Percentiles rank a stretch among this genome's conserved stretches.
These are phyloP conservation scores for Clupea harengus DNA, from an alignment of 2,113 vertebrate genomes.

Conservation along the genomic window DNA sequence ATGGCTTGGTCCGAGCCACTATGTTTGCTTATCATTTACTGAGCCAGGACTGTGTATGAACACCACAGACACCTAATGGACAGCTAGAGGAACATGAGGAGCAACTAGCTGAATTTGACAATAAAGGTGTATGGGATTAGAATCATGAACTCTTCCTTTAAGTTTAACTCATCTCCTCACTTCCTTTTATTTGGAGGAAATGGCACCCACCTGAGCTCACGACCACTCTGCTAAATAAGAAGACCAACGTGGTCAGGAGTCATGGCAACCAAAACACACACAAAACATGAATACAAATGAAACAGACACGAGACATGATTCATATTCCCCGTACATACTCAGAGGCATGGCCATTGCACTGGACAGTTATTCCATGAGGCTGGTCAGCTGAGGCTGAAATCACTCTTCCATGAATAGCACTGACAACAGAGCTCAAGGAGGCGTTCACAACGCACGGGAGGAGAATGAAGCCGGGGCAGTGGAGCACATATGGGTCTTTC, in stretches of 20 bases:
- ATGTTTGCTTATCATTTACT: too few species aligned
- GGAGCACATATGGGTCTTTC: not conserved
- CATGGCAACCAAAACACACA: not conserved
- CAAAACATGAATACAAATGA: not conserved
- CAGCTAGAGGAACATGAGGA: too few species aligned
- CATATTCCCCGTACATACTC: not conserved
- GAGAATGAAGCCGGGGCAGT: not conserved
- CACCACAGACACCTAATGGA: too few species aligned
- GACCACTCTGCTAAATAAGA: not conserved
- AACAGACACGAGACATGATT: not conserved
- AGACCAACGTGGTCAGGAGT: not conserved
- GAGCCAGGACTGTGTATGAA: too few species aligned
- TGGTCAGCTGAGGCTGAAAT: conserved; percentile 8
- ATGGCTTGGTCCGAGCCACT: too few species aligned
- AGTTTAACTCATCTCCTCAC: not conserved
- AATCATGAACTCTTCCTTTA: not conserved
- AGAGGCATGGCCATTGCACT: not conserved
- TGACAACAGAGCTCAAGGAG: not conserved
- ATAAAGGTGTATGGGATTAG: too few species aligned
- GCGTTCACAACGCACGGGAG: not conserved
- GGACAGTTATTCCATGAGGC: not conserved
- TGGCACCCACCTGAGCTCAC: not conserved
- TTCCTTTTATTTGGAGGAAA: not conserved
- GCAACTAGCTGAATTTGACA: too few species aligned
- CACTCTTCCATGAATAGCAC: not conserved